A percentile compares a stretch with the other conserved stretches of the same genome.
Evolutionary conservation across 2,113 vertebrate genomes (phyloP).

Genomic region (Hippocampus guttulatus): DNA sequence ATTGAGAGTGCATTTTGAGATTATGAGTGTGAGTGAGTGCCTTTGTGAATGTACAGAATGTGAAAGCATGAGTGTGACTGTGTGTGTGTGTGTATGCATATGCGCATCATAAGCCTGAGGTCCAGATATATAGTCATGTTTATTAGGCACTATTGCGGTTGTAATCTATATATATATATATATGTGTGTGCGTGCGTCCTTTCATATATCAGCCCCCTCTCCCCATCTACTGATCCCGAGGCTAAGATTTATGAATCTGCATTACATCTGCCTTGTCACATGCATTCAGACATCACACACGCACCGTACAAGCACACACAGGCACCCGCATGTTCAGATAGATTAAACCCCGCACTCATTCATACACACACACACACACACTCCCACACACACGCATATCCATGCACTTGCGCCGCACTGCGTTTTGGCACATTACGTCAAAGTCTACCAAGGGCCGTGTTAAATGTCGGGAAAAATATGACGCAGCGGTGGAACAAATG

Average conservation of each 20-base stretch:
- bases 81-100: constrained; percentile 14
- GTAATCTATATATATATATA: neutral
- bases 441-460: neutral
- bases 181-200: constrained; percentile 18
- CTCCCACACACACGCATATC: too few relatives aligned
- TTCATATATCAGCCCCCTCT: constrained; percentile 55
- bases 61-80: constrained; percentile 8
- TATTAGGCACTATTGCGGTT: constrained; percentile 53
- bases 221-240: constrained; percentile 48
- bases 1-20: too few relatives aligned
- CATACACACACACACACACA: constrained; percentile 21
- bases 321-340: neutral
- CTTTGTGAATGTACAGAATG: constrained; percentile 25
- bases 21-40: constrained; percentile 16
- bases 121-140: constrained; percentile 52
- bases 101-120: constrained; percentile 38
- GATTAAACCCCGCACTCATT: too few relatives aligned
- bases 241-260: constrained; percentile 70
- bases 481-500: neutral
- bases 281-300: constrained; percentile 67
- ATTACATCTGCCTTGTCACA: constrained; percentile 69
- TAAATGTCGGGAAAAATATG: neutral
- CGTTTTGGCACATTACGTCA: neutral
- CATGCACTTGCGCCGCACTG: constrained; percentile 29
- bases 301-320: constrained; percentile 17